Evolutionary conservation across 2,888 invertebrate genomes (phyloP), one percentile per base, ranked within the genome.

Genomic region (Atherix ibis): DNA sequence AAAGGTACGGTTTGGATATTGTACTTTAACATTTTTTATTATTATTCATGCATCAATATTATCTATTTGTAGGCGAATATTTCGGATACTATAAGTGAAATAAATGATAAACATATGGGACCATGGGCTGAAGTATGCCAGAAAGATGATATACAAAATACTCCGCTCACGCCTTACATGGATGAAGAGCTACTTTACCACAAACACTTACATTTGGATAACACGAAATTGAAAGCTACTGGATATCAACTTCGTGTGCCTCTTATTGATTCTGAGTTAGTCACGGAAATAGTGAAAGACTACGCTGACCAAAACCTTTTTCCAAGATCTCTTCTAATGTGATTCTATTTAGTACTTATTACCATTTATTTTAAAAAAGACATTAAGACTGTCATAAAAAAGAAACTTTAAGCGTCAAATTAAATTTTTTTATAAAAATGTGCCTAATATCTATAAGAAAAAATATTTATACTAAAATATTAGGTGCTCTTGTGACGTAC

Each of bases 81-180:
- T 62, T 70, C 70, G 2, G 71, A 73, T 6, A 77, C 85, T 4
- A 80, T 85, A 0, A 87, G 88, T 46, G 88, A 91, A 50, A 85
- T 87, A 1, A 92, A 92, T 57, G 91, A 92, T 60, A 89, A 89
- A 54, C 92, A 92, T 57, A 71, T 91, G 64, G 74, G 72, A 1
- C 88, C 89, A 13, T 92, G 92, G 92, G 88, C 88, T 1, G 80
- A 81, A 51, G 73, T 83, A 18, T 91, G 91, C 54, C 69, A 75
- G 42, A 64, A 65, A 41, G 76, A 83, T 56, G 66, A 68, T 28
- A 73, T 91, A 18, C 63, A 67, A 42, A 89, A 88, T 63, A 83
- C 89, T 14, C 91, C 91, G 2, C 66, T 92, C 2, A 84, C 85
- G 40, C 91, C 92, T 1, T 84, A 81, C 52, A 77, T 91, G 52